Evolutionary conservation across 92 coral and sea anemone species (phyloP), one percentile per base, ranked within the genome.

Genomic region (Parazoanthus atlanticus): DNA sequence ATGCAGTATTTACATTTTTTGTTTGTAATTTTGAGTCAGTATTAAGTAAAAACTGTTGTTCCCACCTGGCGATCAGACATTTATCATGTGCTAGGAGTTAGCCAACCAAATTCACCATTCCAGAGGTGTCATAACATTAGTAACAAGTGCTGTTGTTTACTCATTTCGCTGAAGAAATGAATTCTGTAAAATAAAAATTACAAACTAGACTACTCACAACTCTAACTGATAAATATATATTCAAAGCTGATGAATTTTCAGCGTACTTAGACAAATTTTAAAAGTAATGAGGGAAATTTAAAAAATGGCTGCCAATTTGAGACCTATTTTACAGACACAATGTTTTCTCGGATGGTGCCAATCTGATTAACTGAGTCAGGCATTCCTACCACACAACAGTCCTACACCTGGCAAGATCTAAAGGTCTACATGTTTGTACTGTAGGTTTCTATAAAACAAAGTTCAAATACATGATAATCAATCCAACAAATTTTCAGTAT

Each of bases 401-500:
- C 69, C 0, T 17, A 17, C 28, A 61, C 69, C 69, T 23, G 69
- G 69, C 8, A 19, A 5, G 28, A 23, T 61, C 16, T 25, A 21
- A 33, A 3, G 17, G 16, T 6, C 10, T 34, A 38, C 33, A 21
- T 36, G 13, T 75, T 46, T 13, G 29, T 38, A 36, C 17, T 75
- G 28, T 0, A 30, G 5, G 17, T 71, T 30, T 19, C 74, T 26
- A 67, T 11, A 25, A 65, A n/a, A 9, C 15, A 71, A 29, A 33
- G 12, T 25, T 75, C 8, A 38, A 21, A 4, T 3, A 25, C 16
- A 19, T 33, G 25, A 43, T 28, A 25, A 54, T 67, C 23, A 43
- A 29, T 78, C 65, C 31, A 43, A 47, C 82, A 82, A 19, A 28
- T 31, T 84, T 46, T 71, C 74, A 6, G 28, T 8, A 61, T 88